Evolutionary conservation across 2,797 vertebrate genomes (phyloP).

Genomic region (Capromys pilorides): DNA sequence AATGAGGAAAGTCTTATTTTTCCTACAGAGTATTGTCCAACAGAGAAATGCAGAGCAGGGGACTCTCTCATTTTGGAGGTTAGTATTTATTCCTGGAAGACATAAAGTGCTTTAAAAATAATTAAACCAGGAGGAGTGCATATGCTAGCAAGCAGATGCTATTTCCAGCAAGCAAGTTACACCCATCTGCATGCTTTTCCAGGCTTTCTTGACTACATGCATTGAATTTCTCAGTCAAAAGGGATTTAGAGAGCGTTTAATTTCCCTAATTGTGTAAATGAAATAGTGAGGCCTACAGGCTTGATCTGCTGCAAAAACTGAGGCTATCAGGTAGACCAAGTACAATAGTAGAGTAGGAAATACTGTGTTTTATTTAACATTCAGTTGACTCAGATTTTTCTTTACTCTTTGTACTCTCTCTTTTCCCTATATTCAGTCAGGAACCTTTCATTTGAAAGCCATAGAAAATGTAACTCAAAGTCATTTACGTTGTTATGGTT

Average conservation of each 20-base stretch:
- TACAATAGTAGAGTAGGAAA: not conserved
- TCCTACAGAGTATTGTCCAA: not conserved
- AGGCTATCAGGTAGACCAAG: not conserved
- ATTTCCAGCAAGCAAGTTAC: slow-evolving; percentile 24
- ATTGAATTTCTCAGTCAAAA: not conserved
- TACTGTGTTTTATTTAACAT: not conserved
- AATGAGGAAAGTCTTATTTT: slow-evolving; percentile 37
- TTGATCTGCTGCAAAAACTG: not conserved
- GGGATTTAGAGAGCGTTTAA: not conserved
- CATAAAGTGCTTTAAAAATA: slow-evolving; percentile 62
- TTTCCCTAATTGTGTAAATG: slow-evolving; percentile 17
- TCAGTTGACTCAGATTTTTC: not conserved
- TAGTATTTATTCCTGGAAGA: slow-evolving; percentile 16
- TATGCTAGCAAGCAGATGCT: not conserved
- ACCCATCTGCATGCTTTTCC: not conserved
- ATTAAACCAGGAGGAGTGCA: slow-evolving; percentile 36
- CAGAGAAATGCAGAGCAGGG: slow-evolving; percentile 41
- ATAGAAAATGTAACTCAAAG: not conserved
- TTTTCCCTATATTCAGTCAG: not conserved
- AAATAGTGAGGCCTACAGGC: not conserved
- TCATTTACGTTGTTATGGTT: too few species aligned
- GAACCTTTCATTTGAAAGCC: not conserved
- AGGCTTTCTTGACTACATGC: not conserved
- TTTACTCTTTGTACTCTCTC: not conserved
- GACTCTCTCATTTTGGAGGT: slow-evolving; percentile 58